Evolutionary conservation across 2,113 vertebrate genomes (phyloP), one percentile per base, ranked within the genome.

Genomic region (Agelaius tricolor): DNA sequence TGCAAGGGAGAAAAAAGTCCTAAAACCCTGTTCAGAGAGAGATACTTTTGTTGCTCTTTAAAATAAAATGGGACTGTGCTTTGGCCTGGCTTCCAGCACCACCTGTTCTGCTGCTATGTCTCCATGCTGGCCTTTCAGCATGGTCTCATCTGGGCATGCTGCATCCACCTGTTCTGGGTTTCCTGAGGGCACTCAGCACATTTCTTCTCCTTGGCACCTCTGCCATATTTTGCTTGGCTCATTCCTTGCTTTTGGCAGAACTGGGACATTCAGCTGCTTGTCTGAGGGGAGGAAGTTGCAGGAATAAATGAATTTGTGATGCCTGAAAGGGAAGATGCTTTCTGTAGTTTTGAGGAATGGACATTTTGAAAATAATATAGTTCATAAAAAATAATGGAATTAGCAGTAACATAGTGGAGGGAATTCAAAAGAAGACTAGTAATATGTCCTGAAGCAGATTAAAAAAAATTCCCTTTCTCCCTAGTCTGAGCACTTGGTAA

Each of bases 151-250:
- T 84, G 57, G 59, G 47, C 83, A 33, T 86, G 83, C 83, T 90
- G 72, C 0, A 59, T 81, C 83, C 94, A 94, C 92, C 88, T 94
- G 82, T 67, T 75, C 63, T 74, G 69, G 57, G 39, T 96, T 93
- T 93, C 76, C 88, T 68, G 31, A 80, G 75, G 83, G 92, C 83
- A 88, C 61, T 63, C 2, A 0, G 52, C 61, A 33, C 57, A 78
- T 57, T 78, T 84, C 85, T 94, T 30, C 72, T 84, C 18, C 5
- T 57, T 0, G 12, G 57, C 73, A 33, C 58, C 65, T 71, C 57
- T 78, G 63, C 73, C 26, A 3, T 78, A 15, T 71, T 86, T 93
- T 55, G 6, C 61, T 94, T 91, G 85, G 85, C 76, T 43, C 0
- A 1, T 39, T 90, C 79, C 59, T 81, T 4, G 5, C 24, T 80